Evolutionary conservation across 2,113 vertebrate genomes (phyloP).

Genomic region (Carlito syrichta): DNA sequence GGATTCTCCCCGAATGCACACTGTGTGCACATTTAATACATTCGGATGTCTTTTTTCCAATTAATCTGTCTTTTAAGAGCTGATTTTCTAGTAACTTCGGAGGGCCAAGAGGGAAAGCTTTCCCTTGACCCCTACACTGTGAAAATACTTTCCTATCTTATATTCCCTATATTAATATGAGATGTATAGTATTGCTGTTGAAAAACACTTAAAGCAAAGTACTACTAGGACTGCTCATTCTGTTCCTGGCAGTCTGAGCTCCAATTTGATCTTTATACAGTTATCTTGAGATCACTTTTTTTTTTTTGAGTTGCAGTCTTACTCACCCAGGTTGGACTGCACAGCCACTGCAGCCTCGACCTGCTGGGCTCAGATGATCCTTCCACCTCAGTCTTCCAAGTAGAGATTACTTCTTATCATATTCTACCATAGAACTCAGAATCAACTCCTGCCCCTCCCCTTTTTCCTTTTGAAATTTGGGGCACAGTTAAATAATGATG

Average conservation of each 20-base stretch:
- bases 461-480: background rate
- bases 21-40: background rate
- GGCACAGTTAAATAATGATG: background rate
- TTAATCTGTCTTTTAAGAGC: background rate
- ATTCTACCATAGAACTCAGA: background rate
- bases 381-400: too few relatives aligned
- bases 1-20: background rate
- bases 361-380: too few relatives aligned
- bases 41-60: background rate
- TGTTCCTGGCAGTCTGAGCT: background rate
- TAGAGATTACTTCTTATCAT: background rate
- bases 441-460: background rate
- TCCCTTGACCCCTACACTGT: background rate
- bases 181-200: background rate
- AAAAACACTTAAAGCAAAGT: conserved; percentile 24
- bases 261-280: background rate
- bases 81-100: background rate
- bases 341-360: too few relatives aligned
- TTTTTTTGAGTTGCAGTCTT: too few relatives aligned
- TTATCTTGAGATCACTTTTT: background rate
- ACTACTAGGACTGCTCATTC: background rate
- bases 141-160: background rate
- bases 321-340: too few relatives aligned
- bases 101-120: background rate
- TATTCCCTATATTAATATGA: background rate